A percentile compares a stretch with the other conserved stretches of the same genome.
These are phyloP conservation scores for Nannoperca obscura DNA, from an alignment of 2,797 vertebrate species.

Conservation along the genomic window DNA sequence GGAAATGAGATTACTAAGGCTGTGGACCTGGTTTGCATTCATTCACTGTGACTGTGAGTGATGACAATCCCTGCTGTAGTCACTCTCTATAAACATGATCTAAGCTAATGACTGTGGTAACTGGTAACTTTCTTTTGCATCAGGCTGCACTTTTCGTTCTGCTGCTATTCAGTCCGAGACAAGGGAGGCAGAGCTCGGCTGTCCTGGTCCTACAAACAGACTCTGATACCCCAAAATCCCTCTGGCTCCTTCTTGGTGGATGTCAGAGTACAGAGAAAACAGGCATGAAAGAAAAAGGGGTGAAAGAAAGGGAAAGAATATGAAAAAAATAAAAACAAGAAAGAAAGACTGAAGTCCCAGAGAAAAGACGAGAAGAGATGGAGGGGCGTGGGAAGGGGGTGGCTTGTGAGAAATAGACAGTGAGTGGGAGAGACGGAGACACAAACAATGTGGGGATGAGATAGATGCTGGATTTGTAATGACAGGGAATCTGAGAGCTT, in stretches of 20 bases:
- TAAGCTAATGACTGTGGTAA: not conserved
- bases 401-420: slow-evolving; percentile 61
- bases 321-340: not conserved
- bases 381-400: slow-evolving; percentile 55
- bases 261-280: slow-evolving; percentile 19
- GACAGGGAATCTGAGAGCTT: slow-evolving; percentile 45
- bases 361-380: slow-evolving; percentile 41
- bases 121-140: not conserved
- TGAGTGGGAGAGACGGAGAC: slow-evolving; percentile 67
- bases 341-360: slow-evolving; percentile 12
- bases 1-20: not conserved
- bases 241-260: slow-evolving; percentile 1
- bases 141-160: not conserved
- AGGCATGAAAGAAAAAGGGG: slow-evolving; percentile 12
- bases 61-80: not conserved
- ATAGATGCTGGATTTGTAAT: slow-evolving; percentile 56
- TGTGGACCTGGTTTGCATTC: not conserved
- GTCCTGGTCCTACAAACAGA: slow-evolving; percentile 23
- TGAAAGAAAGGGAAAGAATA: not conserved
- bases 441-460: slow-evolving; percentile 63
- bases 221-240: slow-evolving; percentile 6
- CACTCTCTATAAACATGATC: not conserved
- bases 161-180: not conserved
- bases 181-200: slow-evolving; percentile 3
- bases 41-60: not conserved